Percentiles rank a stretch among this genome's conserved stretches.
These are phyloP conservation scores for Amblyjoppa fuscipennis DNA, from an alignment of 2,888 invertebrate species.

Conservation along the genomic window DNA sequence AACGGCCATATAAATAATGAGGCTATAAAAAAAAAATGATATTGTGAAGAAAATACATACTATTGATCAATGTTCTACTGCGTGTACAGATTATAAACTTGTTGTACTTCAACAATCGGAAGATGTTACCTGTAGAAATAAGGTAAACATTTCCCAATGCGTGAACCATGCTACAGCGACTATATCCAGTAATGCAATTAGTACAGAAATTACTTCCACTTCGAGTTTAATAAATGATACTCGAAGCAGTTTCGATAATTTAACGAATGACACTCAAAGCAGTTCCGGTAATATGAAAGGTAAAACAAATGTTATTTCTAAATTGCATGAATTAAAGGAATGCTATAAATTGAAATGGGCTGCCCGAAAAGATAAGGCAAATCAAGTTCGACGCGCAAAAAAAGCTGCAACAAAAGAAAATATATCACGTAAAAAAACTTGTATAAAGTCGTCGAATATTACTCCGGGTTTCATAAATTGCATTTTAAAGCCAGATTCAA, in stretches of 20 bases:
- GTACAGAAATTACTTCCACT: not conserved
- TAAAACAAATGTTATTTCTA: not conserved
- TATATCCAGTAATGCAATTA: not conserved
- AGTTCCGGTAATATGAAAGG: not conserved
- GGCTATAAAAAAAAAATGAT: too few relatives aligned
- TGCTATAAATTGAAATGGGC: slow-evolving; percentile 13
- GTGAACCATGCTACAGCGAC: not conserved
- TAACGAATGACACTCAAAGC: not conserved
- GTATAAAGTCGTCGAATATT: too few relatives aligned
- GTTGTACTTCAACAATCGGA: not conserved
- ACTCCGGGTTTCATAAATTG: too few relatives aligned
- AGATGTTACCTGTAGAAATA: not conserved
- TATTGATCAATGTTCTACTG: too few relatives aligned
- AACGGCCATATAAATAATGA: too few relatives aligned
- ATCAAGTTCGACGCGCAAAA: not conserved
- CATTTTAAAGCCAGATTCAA: too few relatives aligned
- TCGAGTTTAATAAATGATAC: too few relatives aligned
- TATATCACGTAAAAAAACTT: too few relatives aligned
- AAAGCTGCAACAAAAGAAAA: not conserved
- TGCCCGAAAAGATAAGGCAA: slow-evolving; percentile 5
- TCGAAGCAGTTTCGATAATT: not conserved
- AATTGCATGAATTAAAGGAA: not conserved
- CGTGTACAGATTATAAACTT: too few relatives aligned
- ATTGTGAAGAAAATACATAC: too few relatives aligned
- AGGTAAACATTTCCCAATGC: not conserved